A percentile compares a stretch with the other conserved stretches of the same genome.
These are phyloP conservation scores for Anthopleura xanthogrammica DNA, from an alignment of 92 coral and sea anemone genomes.

Conservation along the genomic window DNA sequence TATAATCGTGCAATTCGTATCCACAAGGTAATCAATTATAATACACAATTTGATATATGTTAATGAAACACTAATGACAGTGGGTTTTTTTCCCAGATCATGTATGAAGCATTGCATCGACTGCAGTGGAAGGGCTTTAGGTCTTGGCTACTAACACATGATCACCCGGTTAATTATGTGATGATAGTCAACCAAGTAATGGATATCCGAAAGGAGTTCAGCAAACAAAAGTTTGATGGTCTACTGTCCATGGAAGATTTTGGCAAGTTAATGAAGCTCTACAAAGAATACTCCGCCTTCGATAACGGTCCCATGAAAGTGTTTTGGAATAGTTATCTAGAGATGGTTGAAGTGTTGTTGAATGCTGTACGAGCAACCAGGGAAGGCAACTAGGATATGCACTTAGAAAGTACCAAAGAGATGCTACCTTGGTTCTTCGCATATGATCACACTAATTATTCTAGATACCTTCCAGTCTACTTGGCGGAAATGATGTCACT, in stretches of 20 bases:
- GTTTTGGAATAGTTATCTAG: slow-evolving; percentile 51
- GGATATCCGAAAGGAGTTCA: slow-evolving; percentile 44
- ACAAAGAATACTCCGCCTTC: slow-evolving; percentile 28
- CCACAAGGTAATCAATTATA: slow-evolving; percentile 32
- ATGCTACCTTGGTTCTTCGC: slow-evolving; percentile 59
- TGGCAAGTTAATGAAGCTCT: slow-evolving; percentile 34
- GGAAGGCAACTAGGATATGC: slow-evolving; percentile 62
- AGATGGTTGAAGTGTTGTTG: slow-evolving; percentile 50
- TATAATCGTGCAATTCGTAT: slow-evolving; percentile 58
- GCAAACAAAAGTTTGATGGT: slow-evolving; percentile 36
- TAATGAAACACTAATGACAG: background rate
- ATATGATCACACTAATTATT: slow-evolving; percentile 58
- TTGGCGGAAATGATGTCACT: slow-evolving; percentile 41
- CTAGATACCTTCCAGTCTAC: slow-evolving; percentile 52
- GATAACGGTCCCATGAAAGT: slow-evolving; percentile 52
- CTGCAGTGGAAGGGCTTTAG: slow-evolving; percentile 41
- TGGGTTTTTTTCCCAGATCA: slow-evolving; percentile 29
- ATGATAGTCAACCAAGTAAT: slow-evolving; percentile 18
- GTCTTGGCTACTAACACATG: slow-evolving; percentile 32
- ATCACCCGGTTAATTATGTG: slow-evolving; percentile 35
- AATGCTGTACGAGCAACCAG: slow-evolving; percentile 45
- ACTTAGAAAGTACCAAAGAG: slow-evolving; percentile 42
- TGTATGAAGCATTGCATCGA: slow-evolving; percentile 53
- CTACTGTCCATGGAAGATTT: slow-evolving; percentile 52
- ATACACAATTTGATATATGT: slow-evolving; percentile 19